These are phyloP conservation scores for Zapus hudsonius DNA, from an alignment of 2,113 vertebrate genomes.

Conservation along the genomic window DNA sequence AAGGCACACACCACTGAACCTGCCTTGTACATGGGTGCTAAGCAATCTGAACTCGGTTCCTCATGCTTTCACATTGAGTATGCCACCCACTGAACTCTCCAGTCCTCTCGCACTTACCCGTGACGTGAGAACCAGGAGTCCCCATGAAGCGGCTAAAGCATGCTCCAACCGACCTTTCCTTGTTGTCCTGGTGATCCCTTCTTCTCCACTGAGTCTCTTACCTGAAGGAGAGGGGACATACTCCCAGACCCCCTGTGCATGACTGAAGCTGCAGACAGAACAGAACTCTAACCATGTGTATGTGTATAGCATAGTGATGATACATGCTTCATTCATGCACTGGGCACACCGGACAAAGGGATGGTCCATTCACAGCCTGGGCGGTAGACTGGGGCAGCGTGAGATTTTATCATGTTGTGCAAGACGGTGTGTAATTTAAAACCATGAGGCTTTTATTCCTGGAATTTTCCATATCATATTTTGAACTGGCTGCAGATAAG, in stretches of 20 bases:
- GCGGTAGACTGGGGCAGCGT: background rate
- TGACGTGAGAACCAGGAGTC: background rate
- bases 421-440: background rate
- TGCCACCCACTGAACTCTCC: too few species aligned
- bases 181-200: background rate
- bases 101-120: background rate
- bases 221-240: background rate
- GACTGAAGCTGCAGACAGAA: background rate
- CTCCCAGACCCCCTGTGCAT: background rate
- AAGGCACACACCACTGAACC: too few species aligned
- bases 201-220: background rate
- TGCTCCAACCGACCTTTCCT: background rate
- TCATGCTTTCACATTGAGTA: too few species aligned
- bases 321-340: too few species aligned
- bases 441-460: background rate
- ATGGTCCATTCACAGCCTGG: background rate
- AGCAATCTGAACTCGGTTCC: too few species aligned
- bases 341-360: background rate
- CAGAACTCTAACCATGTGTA: background rate
- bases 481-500: background rate
- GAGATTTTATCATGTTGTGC: background rate
- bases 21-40: too few species aligned
- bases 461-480: background rate
- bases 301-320: accelerated
- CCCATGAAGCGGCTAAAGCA: background rate